Base-by-base conservation (phyloP, 2,113 vertebrate species). In the Phyllostomus discolor region DNA sequence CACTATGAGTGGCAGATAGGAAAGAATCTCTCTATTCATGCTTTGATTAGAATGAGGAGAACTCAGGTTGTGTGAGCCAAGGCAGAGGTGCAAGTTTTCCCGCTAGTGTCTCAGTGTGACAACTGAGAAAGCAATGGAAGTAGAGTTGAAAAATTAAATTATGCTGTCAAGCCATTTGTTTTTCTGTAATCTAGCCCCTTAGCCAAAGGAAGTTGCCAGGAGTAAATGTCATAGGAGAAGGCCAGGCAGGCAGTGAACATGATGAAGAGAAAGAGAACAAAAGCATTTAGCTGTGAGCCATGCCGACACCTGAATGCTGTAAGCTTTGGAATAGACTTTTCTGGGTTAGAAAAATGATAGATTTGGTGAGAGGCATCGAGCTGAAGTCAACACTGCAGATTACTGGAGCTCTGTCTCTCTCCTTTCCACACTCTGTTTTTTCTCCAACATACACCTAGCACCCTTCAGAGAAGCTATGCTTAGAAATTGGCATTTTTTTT, bases 181-280 rank as follows among this genome's bases (percentile, higher is more conserved):
- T 80, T 91, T 31, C 80, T 70, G 14, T 84, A 84, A 46, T 84
- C n/a, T 80, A 87, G 38, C 17, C 38, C 50, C 41, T 72, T 48
- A 79, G 28, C 41, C 84, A 92, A 64, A 88, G 76, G 48, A 67
- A 52, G 33, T 76, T 70, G 15, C 50, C 20, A 28, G 48, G 14
- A 88, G 3, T 69, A 73, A 88, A 88, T 94, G 26, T 84, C 64
- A 84, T 48, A 90, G 46, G 79, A 54, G 41, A 90, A 96, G 82
- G 22, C 59, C 35, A 82, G 35, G 66, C 52, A 76, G n/a, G 57
- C 20, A 31, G 52, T 50, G 83, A 76, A 85, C 43, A 80, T 22
- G 16, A 93, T 50, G 59, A 52, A 91, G n/a, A 78, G n/a, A 64
- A 90, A 59, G 24, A 31, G 31, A 50, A 75, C 17, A 62, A 66